Evolutionary conservation across 2,888 invertebrate species (phyloP).

Genomic region (Hipparchia sbordonii): DNA sequence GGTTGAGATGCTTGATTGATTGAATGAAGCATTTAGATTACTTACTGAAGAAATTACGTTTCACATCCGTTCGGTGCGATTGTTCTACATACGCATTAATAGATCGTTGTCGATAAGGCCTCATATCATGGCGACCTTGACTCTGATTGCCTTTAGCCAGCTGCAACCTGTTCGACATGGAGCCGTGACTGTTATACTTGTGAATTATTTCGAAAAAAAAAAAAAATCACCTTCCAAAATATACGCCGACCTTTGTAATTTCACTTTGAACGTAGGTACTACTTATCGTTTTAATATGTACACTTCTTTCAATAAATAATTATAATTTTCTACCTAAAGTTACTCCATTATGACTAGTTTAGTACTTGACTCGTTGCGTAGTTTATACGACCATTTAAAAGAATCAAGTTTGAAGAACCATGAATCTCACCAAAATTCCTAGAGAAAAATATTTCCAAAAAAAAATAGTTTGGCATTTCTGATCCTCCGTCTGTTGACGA

Average conservation of each 20-base stretch:
- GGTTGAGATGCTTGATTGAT: not conserved
- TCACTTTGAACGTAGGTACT: not conserved
- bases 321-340: too few species aligned
- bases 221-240: slow-evolving; percentile 19
- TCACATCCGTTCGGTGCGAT: slow-evolving; percentile 24
- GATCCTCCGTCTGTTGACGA: too few species aligned
- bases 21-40: not conserved
- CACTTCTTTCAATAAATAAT: too few species aligned
- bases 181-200: slow-evolving; percentile 55
- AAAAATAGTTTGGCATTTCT: too few species aligned
- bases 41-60: not conserved
- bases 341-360: too few species aligned
- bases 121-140: slow-evolving; percentile 65
- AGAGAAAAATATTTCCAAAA: too few species aligned
- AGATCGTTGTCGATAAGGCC: slow-evolving; percentile 56
- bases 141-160: slow-evolving; percentile 60
- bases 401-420: too few species aligned
- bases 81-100: slow-evolving; percentile 47
- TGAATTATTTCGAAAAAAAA: slow-evolving; percentile 31
- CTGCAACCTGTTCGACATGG: slow-evolving; percentile 49
- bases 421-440: too few species aligned
- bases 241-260: slow-evolving; percentile 12
- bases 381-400: too few species aligned
- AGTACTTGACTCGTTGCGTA: too few species aligned
- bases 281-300: too few species aligned